phyloP scores from a whole-genome alignment of 2,113 vertebrate species.

The Chunga burmeisteri region DNA sequence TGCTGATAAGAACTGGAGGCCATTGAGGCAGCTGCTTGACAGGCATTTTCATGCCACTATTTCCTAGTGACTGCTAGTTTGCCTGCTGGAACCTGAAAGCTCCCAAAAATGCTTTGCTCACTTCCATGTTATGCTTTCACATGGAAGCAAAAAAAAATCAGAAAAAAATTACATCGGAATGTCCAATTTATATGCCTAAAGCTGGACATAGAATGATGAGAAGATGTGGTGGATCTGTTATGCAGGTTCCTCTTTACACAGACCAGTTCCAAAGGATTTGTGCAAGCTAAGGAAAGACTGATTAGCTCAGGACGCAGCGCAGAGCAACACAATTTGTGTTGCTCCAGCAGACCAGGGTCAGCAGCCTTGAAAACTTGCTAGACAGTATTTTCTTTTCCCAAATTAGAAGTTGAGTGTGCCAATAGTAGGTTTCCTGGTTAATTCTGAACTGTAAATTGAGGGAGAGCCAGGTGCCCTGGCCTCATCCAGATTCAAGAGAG shows the following conservation, averaged over 20 bases:
- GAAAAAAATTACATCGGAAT: background rate
- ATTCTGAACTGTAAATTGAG: conserved; percentile 16
- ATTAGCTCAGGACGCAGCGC: background rate
- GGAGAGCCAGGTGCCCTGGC: conserved; percentile 36
- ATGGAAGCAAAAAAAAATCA: background rate
- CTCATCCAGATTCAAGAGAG: background rate
- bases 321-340: background rate
- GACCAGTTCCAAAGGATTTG: background rate
- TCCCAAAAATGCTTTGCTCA: background rate
- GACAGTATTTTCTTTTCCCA: conserved; percentile 48
- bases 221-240: background rate
- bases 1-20: background rate
- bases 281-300: background rate
- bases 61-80: background rate
- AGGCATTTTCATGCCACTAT: background rate
- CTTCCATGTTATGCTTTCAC: background rate
- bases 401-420: conserved; percentile 31
- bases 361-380: conserved; percentile 26
- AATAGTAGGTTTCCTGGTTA: conserved; percentile 39
- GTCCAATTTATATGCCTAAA: background rate
- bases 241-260: background rate
- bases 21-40: background rate
- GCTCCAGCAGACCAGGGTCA: conserved; percentile 6
- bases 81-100: background rate
- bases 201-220: background rate